phyloP scores from a whole-genome alignment of 2,797 vertebrate species.

The Arrhamphus sclerolepis region DNA sequence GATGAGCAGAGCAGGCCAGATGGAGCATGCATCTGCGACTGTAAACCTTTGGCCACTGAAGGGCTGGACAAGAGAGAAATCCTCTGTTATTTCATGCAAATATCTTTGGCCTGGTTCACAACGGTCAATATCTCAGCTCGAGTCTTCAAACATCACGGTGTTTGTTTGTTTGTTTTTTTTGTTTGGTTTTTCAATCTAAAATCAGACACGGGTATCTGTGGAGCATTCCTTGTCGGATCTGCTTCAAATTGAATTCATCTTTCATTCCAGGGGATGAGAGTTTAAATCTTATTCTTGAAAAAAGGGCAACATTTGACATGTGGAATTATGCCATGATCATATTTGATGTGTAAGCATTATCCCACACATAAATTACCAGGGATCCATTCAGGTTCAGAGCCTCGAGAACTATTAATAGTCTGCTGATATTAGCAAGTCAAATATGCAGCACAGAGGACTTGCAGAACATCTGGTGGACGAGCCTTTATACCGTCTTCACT shows the following conservation, averaged over 20 bases:
- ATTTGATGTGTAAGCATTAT: conserved; percentile 16
- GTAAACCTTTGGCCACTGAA: conserved; percentile 76
- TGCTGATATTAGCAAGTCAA: conserved; percentile 59
- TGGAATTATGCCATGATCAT: background rate
- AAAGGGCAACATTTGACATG: conserved; percentile 26
- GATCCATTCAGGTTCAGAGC: conserved; percentile 28
- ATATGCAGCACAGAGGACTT: conserved; percentile 37
- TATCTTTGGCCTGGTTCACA: conserved; percentile 67
- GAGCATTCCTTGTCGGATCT: too few relatives aligned
- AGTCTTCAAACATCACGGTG: conserved; percentile 42
- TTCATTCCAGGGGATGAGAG: conserved; percentile 5
- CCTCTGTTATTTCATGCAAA: conserved; percentile 83
- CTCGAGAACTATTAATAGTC: conserved; percentile 41
- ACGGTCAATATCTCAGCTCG: conserved; percentile 72
- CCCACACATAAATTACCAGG: conserved; percentile 10
- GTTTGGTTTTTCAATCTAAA: too few relatives aligned
- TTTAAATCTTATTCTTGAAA: conserved; percentile 11
- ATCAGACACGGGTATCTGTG: conserved; percentile 24
- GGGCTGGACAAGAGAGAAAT: conserved; percentile 66
- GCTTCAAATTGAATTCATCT: background rate
- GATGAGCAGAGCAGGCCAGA: conserved; percentile 65
- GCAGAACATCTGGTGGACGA: conserved; percentile 56
- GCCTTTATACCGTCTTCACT: conserved; percentile 25
- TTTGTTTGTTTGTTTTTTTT: conserved; percentile 20
- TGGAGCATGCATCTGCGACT: conserved; percentile 79